Conservation (phyloP, 2,113 vertebrate species). For the Podocnemis expansa region DNA sequence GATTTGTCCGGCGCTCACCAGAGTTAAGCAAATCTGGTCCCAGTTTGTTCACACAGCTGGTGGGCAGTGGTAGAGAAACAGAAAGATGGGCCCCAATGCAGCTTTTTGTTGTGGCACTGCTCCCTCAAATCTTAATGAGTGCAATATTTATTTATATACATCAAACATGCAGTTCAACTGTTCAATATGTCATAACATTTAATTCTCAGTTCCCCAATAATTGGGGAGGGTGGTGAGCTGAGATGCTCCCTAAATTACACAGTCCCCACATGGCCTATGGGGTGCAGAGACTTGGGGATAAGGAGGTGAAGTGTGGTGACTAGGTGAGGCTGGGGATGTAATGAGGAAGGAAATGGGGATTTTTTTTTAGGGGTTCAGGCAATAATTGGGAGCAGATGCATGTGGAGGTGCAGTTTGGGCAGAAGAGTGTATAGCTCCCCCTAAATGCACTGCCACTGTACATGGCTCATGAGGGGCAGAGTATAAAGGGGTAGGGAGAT, state of each 20-base stretch:
- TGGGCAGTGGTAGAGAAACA: background rate
- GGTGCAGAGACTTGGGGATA: background rate
- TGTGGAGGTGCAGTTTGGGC: background rate
- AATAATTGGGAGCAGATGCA: background rate
- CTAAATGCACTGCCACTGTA: background rate
- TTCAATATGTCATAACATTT: background rate
- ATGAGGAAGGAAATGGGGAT: background rate
- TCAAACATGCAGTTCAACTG: background rate
- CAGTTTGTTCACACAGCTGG: conserved; percentile 53
- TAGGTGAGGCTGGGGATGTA: background rate
- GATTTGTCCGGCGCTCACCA: conserved; percentile 53
- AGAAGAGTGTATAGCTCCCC: background rate
- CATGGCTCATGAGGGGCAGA: background rate
- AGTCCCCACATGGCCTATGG: background rate
- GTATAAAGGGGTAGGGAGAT: background rate
- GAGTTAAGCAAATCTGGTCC: conserved; percentile 42
- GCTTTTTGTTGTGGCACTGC: background rate
- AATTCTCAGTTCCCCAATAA: background rate
- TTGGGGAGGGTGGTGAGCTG: background rate
- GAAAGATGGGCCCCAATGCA: background rate
- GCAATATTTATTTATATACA: background rate
- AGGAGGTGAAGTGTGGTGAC: background rate
- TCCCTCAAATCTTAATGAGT: background rate
- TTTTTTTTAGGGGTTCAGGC: background rate
- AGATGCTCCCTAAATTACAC: background rate